phyloP scores from a whole-genome alignment of 2,113 vertebrate species.

The Salvelinus sp. region DNA sequence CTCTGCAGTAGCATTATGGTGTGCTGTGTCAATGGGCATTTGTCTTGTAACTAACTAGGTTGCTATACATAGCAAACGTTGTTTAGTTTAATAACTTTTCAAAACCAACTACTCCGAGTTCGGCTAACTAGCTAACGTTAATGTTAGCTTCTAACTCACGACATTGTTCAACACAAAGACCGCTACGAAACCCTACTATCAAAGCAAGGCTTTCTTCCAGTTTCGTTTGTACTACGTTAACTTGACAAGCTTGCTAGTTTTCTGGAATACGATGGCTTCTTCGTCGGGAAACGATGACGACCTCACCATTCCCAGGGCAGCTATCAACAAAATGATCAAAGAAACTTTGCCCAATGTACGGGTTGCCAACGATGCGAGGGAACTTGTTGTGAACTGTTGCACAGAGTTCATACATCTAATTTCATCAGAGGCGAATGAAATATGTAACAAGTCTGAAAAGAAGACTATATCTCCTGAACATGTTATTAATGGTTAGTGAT shows the following conservation, averaged over 20 bases:
- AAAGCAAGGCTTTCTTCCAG: background rate
- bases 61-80: too few species aligned
- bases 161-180: background rate
- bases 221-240: background rate
- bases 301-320: slow-evolving; percentile 95
- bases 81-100: too few species aligned
- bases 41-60: background rate
- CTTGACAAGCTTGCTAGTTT: background rate
- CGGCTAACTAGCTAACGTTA: background rate
- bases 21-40: too few species aligned
- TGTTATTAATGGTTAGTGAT: slow-evolving; percentile 90
- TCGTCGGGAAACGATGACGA: slow-evolving; percentile 98
- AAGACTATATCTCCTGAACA: slow-evolving; percentile 98
- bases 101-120: too few species aligned
- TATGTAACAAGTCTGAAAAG: slow-evolving; percentile 99
- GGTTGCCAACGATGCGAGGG: slow-evolving; percentile 95
- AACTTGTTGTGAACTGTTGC: slow-evolving; percentile 98
- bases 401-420: slow-evolving; percentile 99
- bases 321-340: slow-evolving; percentile 99
- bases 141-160: background rate
- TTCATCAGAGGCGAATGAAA: slow-evolving; percentile 97
- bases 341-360: slow-evolving; percentile 96
- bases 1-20: too few species aligned
- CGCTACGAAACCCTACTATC: background rate
- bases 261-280: slow-evolving; percentile 84